A percentile compares a stretch with the other conserved stretches of the same genome.
These are phyloP conservation scores for Sebastes vulpes DNA, from an alignment of 2,797 vertebrate species.

Conservation along the genomic window DNA sequence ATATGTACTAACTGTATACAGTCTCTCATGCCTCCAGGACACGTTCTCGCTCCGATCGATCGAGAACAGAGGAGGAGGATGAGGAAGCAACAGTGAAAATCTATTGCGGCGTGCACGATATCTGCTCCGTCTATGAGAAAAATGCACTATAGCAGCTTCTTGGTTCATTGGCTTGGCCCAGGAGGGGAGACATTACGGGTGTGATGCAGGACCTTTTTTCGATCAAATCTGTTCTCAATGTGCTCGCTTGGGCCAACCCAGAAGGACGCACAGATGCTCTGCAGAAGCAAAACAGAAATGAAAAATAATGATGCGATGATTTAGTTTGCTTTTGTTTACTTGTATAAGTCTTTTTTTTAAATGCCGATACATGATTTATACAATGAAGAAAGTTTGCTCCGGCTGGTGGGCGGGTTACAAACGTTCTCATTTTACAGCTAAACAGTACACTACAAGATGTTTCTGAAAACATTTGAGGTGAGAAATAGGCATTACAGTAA, in stretches of 20 bases:
- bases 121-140: slow-evolving; percentile 47
- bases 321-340: not conserved
- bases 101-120: slow-evolving; percentile 18
- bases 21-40: slow-evolving; percentile 46
- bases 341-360: not conserved
- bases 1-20: not conserved
- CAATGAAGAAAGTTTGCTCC: too few species aligned
- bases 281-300: slow-evolving; percentile 11
- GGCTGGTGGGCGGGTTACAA: too few species aligned
- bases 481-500: too few species aligned
- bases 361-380: not conserved
- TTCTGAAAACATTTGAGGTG: too few species aligned
- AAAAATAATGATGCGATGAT: not conserved
- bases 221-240: slow-evolving; percentile 9
- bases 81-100: slow-evolving; percentile 45
- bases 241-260: slow-evolving; percentile 7
- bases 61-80: slow-evolving; percentile 20
- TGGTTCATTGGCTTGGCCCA: slow-evolving; percentile 40
- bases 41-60: slow-evolving; percentile 45
- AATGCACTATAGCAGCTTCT: slow-evolving; percentile 45
- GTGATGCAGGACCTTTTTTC: slow-evolving; percentile 21
- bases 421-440: too few species aligned
- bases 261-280: slow-evolving; percentile 29
- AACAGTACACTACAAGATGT: too few species aligned
- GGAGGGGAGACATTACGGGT: slow-evolving; percentile 29